Evolutionary conservation across 2,888 invertebrate genomes (phyloP), one percentile per base, ranked within the genome.

Genomic region (Cheilosia vernalis): DNA sequence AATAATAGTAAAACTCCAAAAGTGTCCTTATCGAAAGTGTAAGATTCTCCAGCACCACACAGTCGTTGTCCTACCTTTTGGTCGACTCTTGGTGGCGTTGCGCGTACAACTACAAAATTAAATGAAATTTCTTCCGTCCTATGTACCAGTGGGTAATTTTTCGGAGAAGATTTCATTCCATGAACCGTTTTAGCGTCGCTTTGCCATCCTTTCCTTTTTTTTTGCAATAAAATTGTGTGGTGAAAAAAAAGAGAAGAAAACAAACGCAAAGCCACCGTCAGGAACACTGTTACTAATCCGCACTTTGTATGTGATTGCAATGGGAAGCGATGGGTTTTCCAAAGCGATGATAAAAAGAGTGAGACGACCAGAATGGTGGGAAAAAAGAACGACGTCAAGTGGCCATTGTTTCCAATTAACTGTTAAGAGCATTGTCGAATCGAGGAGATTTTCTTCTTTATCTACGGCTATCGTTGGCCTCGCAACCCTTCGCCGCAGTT

Each of bases 1-100:
- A 85, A 85, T 85, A 85, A 85, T 81, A 85, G 85, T 81, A 85
- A 85, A 85, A 85, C 81, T 85, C 76, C 55, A 72, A 77, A 81
- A 85, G 85, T 85, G 85, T 85, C 85, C 85, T 85, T 85, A 85
- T 85, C 85, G 81, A 85, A 81, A 85, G 85, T 85, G 81, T 81
- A 85, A 81, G 85, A 85, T 81, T 85, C 81, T 85, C 67, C 81
- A 81, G 85, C 76, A 81, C 77, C 56, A 76, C 49, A 76, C 76
- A 64, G 79, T 76, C 58, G 55, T n/a, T n/a, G 19, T 53, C 40
- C 21, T 17, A 27, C 9, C 61, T 13, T 24, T 40, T 37, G 37
- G 27, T 2, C n/a, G 15, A 17, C 19, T 24, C 37, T 37, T 37
- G 37, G 24, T 10, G 4, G 37, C 24, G 6, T 9, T 19, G 10